A percentile compares a stretch with the other conserved stretches of the same genome.
Conservation (phyloP, 2,113 vertebrate species). For the Ascaphus truei region DNA sequence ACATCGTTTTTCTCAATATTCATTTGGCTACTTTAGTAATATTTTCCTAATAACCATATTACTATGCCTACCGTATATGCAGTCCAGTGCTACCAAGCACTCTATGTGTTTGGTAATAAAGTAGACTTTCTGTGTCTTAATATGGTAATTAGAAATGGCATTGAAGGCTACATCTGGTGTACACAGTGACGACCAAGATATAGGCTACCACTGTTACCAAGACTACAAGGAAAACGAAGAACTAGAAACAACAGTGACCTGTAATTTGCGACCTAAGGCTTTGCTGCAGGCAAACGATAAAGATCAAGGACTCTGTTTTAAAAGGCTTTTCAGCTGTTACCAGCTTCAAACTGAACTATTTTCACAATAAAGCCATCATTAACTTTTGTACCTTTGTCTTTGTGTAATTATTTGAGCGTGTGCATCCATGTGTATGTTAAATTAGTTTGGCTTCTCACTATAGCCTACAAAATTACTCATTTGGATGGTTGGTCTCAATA, state of each 20-base stretch:
- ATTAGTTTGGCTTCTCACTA: not conserved
- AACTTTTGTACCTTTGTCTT: slow-evolving; percentile 24
- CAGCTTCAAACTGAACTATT: not conserved
- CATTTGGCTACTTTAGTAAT: no score
- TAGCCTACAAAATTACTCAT: not conserved
- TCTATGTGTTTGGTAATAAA: no score
- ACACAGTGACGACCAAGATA: not conserved
- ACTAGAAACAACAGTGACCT: slow-evolving; percentile 1
- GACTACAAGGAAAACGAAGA: not conserved
- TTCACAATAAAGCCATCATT: slow-evolving; percentile 22
- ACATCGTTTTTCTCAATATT: no score
- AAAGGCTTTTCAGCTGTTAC: slow-evolving; percentile 15
- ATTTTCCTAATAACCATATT: no score
- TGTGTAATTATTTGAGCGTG: slow-evolving; percentile 1
- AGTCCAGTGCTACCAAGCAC: no score
- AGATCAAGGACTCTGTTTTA: slow-evolving; percentile 3
- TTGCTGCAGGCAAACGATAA: slow-evolving; percentile 15
- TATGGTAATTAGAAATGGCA: no score
- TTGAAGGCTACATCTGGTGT: not conserved
- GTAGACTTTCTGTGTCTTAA: no score
- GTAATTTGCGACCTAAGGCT: slow-evolving; percentile 6
- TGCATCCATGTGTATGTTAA: slow-evolving; percentile 1
- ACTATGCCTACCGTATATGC: no score
- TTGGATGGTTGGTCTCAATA: not conserved
- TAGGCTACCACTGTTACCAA: not conserved